These are phyloP conservation scores for Oryzias javanicus DNA, from an alignment of 2,113 vertebrate genomes.

Conservation along the genomic window DNA sequence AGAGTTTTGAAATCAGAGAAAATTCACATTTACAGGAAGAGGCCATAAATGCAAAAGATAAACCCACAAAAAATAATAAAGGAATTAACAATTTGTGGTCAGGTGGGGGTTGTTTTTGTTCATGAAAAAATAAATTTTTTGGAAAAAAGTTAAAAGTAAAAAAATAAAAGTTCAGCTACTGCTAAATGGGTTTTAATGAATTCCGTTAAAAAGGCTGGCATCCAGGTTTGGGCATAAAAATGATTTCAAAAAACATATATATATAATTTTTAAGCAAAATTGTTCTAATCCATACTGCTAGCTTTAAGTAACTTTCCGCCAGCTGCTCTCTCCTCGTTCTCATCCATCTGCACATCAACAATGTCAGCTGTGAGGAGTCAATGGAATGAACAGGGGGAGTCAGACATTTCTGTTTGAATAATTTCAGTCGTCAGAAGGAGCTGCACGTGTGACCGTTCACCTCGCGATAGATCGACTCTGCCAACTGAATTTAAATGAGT, in stretches of 20 bases:
- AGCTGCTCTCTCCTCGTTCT: conserved; percentile 14
- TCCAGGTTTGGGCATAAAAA: too few relatives aligned
- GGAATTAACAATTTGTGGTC: too few relatives aligned
- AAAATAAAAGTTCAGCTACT: too few relatives aligned
- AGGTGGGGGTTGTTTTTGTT: too few relatives aligned
- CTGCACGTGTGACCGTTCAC: conserved; percentile 60
- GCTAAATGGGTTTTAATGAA: too few relatives aligned
- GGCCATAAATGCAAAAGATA: conserved; percentile 13
- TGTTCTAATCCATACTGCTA: conserved; percentile 6
- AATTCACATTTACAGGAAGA: conserved; percentile 4
- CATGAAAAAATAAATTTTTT: too few relatives aligned
- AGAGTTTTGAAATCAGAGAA: background rate
- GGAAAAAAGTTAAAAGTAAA: too few relatives aligned
- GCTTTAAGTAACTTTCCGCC: conserved; percentile 6
- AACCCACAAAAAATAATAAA: conserved; percentile 16
- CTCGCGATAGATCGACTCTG: conserved; percentile 63
- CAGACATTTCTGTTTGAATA: conserved; percentile 56
- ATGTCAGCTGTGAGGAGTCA: conserved; percentile 37
- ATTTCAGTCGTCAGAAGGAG: conserved; percentile 53
- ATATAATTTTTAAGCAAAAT: background rate
- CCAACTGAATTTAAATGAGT: conserved; percentile 75
- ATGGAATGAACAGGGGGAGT: conserved; percentile 25
- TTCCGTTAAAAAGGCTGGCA: too few relatives aligned
- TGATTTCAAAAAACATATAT: too few relatives aligned
- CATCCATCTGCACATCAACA: conserved; percentile 29